A percentile compares a stretch with the other conserved stretches of the same genome.
Evolutionary conservation across 1,140 invertebrate genomes (phyloP).

Genomic region (Trichonephila clavipes): DNA sequence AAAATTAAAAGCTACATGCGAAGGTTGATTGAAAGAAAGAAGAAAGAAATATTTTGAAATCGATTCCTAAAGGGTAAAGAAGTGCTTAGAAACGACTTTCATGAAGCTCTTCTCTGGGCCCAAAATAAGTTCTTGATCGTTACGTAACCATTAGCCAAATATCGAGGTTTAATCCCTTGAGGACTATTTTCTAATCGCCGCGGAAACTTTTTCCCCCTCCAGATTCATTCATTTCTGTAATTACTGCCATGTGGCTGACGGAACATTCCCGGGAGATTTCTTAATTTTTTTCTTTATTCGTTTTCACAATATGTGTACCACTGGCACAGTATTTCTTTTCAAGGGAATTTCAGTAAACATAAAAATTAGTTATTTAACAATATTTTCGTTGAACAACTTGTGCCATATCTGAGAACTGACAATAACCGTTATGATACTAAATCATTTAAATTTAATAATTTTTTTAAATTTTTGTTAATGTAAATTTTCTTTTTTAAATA

Average conservation of each 20-base stretch:
- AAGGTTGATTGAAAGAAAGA: background rate
- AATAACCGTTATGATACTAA: too few species aligned
- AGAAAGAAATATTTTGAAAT: background rate
- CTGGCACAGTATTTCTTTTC: background rate
- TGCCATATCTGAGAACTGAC: background rate
- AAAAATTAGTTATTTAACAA: background rate
- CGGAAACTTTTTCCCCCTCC: conserved; percentile 32
- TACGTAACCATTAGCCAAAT: conserved; percentile 68
- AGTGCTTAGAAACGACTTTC: conserved; percentile 46
- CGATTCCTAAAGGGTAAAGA: conserved; percentile 21
- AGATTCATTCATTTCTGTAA: conserved; percentile 63
- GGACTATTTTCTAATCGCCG: conserved; percentile 63
- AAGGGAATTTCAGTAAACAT: background rate
- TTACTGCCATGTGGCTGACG: conserved; percentile 36
- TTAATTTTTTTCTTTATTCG: background rate
- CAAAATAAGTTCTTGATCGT: conserved; percentile 61
- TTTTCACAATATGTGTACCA: background rate
- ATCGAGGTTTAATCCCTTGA: conserved; percentile 50
- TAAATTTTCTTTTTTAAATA: background rate
- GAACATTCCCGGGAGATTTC: background rate
- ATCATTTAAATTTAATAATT: too few species aligned
- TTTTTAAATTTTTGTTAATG: too few species aligned
- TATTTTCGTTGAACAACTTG: background rate
- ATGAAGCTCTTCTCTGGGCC: conserved; percentile 1
- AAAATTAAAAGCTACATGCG: conserved; percentile 34